Conservation (phyloP, 2,113 vertebrate species). For the Cynocephalus volans region DNA sequence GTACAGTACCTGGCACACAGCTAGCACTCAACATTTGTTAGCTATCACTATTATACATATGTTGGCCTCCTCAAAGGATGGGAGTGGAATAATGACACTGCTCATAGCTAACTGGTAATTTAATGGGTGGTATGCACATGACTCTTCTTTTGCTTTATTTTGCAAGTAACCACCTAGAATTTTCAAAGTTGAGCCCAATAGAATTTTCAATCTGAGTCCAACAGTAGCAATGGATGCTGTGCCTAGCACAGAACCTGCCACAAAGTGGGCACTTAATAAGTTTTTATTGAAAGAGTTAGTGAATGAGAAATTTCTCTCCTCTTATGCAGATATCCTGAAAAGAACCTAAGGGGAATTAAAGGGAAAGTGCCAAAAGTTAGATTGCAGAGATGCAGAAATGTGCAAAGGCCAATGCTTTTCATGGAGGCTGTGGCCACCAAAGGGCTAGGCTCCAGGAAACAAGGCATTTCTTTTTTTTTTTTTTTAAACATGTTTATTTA, state of each 20-base stretch:
- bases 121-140: not conserved
- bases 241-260: not conserved
- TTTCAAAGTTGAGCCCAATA: not conserved
- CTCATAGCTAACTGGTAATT: not conserved
- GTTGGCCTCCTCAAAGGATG: not conserved
- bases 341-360: not conserved
- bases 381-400: not conserved
- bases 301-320: not conserved
- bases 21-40: not conserved
- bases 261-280: not conserved
- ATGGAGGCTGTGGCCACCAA: not conserved
- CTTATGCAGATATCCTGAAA: not conserved
- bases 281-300: conserved; percentile 46
- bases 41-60: not conserved
- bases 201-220: conserved; percentile 3
- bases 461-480: not conserved
- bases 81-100: not conserved
- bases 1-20: not conserved
- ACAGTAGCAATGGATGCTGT: not conserved
- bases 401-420: not conserved
- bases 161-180: not conserved
- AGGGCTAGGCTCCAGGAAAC: not conserved
- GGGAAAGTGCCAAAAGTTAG: not conserved
- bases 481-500: too few species aligned
- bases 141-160: not conserved